Percentiles rank a stretch among this genome's conserved stretches.
Evolutionary conservation across 2,888 invertebrate genomes (phyloP).

Genomic region (Melieria picta): DNA sequence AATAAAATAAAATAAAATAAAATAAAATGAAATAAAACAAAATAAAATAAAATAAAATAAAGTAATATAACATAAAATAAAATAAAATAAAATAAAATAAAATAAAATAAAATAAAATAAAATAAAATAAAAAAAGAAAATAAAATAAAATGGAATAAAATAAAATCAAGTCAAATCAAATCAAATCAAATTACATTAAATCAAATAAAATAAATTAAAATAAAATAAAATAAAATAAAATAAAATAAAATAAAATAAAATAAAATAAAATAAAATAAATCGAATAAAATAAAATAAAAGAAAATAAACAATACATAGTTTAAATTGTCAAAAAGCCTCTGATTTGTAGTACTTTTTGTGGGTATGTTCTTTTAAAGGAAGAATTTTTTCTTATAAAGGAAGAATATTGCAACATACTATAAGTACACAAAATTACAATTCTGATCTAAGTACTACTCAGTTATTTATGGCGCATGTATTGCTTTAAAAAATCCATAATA

Average conservation of each 20-base stretch:
- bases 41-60: slow-evolving; percentile 26
- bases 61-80: neutral
- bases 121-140: neutral
- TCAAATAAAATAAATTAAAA: neutral
- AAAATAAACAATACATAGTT: neutral
- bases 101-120: slow-evolving; percentile 1
- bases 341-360: no score
- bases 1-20: slow-evolving; percentile 37
- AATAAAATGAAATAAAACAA: slow-evolving; percentile 22
- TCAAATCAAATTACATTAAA: neutral
- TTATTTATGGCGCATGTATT: no score
- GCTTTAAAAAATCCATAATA: no score
- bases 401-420: no score
- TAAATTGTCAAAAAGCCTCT: no score
- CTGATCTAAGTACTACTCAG: no score
- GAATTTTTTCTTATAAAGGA: no score
- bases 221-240: neutral
- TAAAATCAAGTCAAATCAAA: neutral
- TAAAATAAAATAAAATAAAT: neutral
- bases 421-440: no score
- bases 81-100: neutral
- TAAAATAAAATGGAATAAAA: neutral
- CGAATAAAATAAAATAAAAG: neutral
- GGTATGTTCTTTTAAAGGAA: no score
- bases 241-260: slow-evolving; percentile 6